Percentiles rank a stretch among this genome's conserved stretches.
These are phyloP conservation scores for Nibea coibor DNA, from an alignment of 2,113 vertebrate species.

Conservation along the genomic window DNA sequence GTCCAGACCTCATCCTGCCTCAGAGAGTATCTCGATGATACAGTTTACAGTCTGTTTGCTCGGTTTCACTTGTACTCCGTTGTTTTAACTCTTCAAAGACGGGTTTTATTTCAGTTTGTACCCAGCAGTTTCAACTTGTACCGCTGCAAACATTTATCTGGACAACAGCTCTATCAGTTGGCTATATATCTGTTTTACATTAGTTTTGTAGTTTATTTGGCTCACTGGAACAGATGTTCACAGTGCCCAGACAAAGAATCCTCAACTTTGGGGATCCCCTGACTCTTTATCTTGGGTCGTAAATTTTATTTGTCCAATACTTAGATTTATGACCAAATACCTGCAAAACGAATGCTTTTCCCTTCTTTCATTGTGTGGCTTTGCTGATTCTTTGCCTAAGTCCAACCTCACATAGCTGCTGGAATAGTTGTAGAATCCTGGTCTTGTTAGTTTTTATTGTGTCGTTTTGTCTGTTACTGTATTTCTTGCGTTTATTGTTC, in stretches of 20 bases:
- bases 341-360: too few species aligned
- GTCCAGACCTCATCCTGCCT: slow-evolving; percentile 5
- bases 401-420: background rate
- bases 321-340: background rate
- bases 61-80: background rate
- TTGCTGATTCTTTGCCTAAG: background rate
- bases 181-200: slow-evolving; percentile 1
- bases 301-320: background rate
- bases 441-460: slow-evolving; percentile 5
- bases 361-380: background rate
- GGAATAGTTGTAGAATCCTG: background rate
- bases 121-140: slow-evolving; percentile 10
- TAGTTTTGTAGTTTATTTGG: slow-evolving; percentile 7
- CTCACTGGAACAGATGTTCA: background rate
- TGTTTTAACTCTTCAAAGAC: slow-evolving; percentile 14
- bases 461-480: background rate
- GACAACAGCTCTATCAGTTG: background rate
- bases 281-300: background rate
- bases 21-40: slow-evolving; percentile 1
- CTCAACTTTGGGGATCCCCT: background rate
- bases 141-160: background rate
- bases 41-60: background rate
- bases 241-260: background rate
- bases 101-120: slow-evolving; percentile 1
- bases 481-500: slow-evolving; percentile 7